A percentile compares a stretch with the other conserved stretches of the same genome.
These are phyloP conservation scores for Galerucella calmariensis DNA, from an alignment of 2,888 invertebrate species.

Conservation along the genomic window DNA sequence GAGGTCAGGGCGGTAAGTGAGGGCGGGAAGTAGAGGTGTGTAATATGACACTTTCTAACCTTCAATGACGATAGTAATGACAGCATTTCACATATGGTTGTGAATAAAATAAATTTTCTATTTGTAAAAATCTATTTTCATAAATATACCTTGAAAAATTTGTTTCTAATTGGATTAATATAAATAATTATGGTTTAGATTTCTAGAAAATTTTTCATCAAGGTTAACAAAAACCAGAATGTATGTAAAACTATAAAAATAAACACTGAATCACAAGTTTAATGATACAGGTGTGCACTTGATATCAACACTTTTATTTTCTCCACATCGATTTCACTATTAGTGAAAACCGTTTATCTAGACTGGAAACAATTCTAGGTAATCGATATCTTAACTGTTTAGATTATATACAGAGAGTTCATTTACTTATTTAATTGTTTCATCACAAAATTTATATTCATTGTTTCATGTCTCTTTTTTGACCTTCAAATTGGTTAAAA, in stretches of 20 bases:
- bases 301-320: neutral
- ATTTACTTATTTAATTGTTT: neutral
- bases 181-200: neutral
- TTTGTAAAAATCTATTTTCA: too few species aligned
- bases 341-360: constrained; percentile 3
- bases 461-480: too few species aligned
- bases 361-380: neutral
- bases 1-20: too few species aligned
- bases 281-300: constrained; percentile 1
- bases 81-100: too few species aligned
- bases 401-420: neutral
- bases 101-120: too few species aligned
- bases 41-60: too few species aligned
- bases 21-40: too few species aligned
- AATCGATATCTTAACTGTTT: neutral
- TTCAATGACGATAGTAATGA: too few species aligned
- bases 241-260: neutral
- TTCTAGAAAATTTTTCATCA: neutral
- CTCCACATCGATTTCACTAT: neutral
- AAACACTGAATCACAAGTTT: neutral
- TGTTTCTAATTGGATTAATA: too few species aligned
- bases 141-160: too few species aligned
- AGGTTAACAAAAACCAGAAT: neutral
- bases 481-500: too few species aligned
- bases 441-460: too few species aligned